Percentiles rank a stretch among this genome's conserved stretches.
Conservation (phyloP, 2,113 vertebrate species). For the Pteruthius melanotis region DNA sequence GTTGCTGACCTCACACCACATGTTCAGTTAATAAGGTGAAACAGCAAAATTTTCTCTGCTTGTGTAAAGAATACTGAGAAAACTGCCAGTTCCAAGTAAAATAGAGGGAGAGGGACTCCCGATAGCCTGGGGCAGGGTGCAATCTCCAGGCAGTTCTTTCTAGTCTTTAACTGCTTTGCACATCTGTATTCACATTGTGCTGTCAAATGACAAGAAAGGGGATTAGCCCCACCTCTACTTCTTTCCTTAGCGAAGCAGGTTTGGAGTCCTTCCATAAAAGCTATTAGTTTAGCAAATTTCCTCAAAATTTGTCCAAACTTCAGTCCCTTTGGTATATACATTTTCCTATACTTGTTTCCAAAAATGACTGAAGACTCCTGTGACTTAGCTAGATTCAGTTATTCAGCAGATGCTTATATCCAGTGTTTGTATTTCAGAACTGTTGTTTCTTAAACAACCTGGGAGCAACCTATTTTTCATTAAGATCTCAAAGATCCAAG, state of each 20-base stretch:
- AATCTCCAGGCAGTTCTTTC: background rate
- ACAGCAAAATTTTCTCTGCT: conserved; percentile 52
- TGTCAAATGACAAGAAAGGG: background rate
- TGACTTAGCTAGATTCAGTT: background rate
- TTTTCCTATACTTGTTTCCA: conserved; percentile 14
- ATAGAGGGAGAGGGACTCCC: background rate
- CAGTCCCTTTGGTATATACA: conserved; percentile 4
- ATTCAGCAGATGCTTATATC: background rate
- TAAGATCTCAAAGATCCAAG: background rate
- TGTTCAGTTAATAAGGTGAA: conserved; percentile 59
- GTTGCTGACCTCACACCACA: conserved; percentile 61
- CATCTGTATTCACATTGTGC: conserved; percentile 46
- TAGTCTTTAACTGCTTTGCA: conserved; percentile 50
- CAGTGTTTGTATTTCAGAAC: background rate
- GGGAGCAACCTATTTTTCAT: background rate
- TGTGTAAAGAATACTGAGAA: conserved; percentile 34
- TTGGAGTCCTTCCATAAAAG: conserved; percentile 66
- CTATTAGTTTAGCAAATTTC: conserved; percentile 56
- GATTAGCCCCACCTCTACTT: background rate
- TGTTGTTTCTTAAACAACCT: background rate
- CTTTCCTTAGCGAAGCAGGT: background rate
- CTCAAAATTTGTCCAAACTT: conserved; percentile 36
- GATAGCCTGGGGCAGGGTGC: background rate
- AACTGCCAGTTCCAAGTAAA: conserved; percentile 51
- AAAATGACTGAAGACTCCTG: background rate